Evolutionary conservation across 2,888 invertebrate genomes (phyloP).

Genomic region (Onthophagus sagittarius): DNA sequence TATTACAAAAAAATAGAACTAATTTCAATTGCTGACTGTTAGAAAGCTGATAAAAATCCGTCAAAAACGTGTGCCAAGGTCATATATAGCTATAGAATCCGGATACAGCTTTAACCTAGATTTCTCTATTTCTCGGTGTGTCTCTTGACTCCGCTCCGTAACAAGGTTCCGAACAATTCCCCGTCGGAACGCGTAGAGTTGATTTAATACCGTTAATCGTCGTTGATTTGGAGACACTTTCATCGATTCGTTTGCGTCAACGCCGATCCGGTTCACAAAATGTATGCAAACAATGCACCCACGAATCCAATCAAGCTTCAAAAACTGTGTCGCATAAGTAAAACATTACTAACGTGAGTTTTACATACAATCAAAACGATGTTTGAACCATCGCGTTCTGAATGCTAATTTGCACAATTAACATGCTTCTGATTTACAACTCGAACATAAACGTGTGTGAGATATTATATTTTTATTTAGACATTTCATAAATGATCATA

Average conservation of each 20-base stretch:
- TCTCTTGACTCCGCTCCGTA: conserved; percentile 28
- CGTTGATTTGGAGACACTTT: not conserved
- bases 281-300: not conserved
- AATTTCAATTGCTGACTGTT: conserved; percentile 20
- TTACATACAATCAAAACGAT: conserved; percentile 10
- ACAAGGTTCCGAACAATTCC: conserved; percentile 18
- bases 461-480: not conserved
- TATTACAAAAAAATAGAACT: conserved; percentile 8
- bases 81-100: conserved; percentile 35
- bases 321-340: conserved; percentile 7
- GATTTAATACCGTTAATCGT: not conserved
- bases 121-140: conserved; percentile 34
- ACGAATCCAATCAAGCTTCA: not conserved
- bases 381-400: not conserved
- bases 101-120: conserved; percentile 40
- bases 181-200: not conserved
- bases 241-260: not conserved
- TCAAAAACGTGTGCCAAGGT: conserved; percentile 35
- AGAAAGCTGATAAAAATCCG: conserved; percentile 32
- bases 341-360: conserved; percentile 9
- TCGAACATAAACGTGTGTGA: not conserved
- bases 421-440: not conserved
- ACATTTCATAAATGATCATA: too few relatives aligned
- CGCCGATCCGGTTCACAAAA: not conserved
- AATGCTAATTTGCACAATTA: not conserved